Evolutionary conservation across 2,797 vertebrate species (phyloP), one percentile per base, ranked within the genome.

Genomic region (Chaetophractus vellerosus): DNA sequence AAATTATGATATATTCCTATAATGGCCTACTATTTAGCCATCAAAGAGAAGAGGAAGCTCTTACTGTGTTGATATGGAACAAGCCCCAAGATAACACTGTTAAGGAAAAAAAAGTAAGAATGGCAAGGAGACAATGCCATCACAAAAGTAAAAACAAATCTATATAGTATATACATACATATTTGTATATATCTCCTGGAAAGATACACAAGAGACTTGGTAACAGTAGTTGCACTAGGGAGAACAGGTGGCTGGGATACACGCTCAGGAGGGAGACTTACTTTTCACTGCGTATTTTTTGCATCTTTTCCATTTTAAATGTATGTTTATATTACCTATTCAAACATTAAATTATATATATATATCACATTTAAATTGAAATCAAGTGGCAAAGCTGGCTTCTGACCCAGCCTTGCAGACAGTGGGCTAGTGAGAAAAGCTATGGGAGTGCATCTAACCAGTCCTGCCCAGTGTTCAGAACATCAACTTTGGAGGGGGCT

Each of bases 41-140:
- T 55, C 55, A 86, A 80, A 80, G 74, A 95, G 74, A 96, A 91
- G 63, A 95, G 96, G 93, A 96, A 92, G 85, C 66, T 72, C 64
- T 95, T 93, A 59, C 45, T 8, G 28, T 72, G 66, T 68, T 59
- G 78, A 64, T 64, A 50, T n/a, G 82, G 88, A 92, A 93, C 61
- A 94, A 93, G 64, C 86, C 78, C 92, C 84, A 72, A 93, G 90
- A 95, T 88, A 57, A 57, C 4, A 26, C 9, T 3, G 50, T 86
- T 63, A 74, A 66, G 28, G 57, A 84, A 81, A 94, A 72, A 41
- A 90, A 80, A 91, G 83, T 50, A 66, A 75, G 82, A 79, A 90
- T 71, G 38, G n/a, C 61, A 89, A 92, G 63, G 33, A 28, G 79
- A 80, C n/a, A 38, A 61, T 45, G 36, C 28, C 31, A 48, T n/a